phyloP scores from a whole-genome alignment of 2,888 invertebrate genomes.

The Ormyrus thymus region DNA sequence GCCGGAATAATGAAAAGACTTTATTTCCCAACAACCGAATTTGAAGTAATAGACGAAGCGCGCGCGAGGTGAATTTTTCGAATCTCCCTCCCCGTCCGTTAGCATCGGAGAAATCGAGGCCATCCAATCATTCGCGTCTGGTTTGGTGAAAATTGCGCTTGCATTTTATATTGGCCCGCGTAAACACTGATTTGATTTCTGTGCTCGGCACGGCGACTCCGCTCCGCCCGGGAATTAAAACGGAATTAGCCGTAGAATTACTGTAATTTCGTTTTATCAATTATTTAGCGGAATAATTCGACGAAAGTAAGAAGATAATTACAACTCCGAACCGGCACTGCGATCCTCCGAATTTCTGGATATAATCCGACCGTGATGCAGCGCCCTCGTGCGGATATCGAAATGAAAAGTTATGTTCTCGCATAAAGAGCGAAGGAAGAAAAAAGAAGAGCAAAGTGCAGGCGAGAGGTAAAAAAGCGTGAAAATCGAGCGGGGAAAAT shows the following conservation, averaged over 20 bases:
- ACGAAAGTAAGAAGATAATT: too few species aligned
- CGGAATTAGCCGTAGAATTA: too few species aligned
- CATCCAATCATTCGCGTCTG: neutral
- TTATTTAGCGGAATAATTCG: too few species aligned
- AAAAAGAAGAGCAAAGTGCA: slow-evolving; percentile 8
- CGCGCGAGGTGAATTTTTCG: slow-evolving; percentile 17
- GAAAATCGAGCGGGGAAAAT: neutral
- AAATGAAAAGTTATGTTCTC: too few species aligned
- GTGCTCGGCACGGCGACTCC: neutral
- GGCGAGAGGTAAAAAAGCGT: slow-evolving; percentile 15
- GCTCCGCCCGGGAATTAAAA: neutral
- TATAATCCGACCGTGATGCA: too few species aligned
- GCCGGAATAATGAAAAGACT: slow-evolving; percentile 30
- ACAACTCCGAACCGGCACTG: too few species aligned
- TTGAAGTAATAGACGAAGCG: slow-evolving; percentile 9
- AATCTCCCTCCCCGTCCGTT: neutral
- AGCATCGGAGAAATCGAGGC: slow-evolving; percentile 31
- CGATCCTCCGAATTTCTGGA: too few species aligned
- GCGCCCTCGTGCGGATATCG: too few species aligned
- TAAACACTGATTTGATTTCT: slow-evolving; percentile 17
- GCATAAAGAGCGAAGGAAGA: too few species aligned
- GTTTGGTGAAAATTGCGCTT: slow-evolving; percentile 22
- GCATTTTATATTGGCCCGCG: neutral
- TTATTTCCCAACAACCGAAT: neutral
- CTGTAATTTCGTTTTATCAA: too few species aligned